These are phyloP conservation scores for Liolophura sinensis DNA, from an alignment of 1,140 invertebrate genomes.

Conservation along the genomic window DNA sequence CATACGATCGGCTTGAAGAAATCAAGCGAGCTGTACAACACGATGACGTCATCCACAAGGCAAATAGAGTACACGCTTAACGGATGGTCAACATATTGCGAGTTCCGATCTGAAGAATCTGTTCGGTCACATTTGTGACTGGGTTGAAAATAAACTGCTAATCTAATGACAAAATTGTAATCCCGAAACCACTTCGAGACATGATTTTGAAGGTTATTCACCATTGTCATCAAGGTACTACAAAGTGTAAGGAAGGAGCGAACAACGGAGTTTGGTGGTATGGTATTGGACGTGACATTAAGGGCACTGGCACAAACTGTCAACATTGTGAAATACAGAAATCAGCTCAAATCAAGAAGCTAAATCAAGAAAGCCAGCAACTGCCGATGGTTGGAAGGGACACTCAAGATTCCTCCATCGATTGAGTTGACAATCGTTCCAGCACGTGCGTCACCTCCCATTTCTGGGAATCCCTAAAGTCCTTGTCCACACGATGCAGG, in stretches of 20 bases:
- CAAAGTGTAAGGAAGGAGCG: constrained; percentile 20
- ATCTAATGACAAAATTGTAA: constrained; percentile 26
- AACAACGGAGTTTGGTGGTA: constrained; percentile 25
- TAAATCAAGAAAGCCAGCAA: constrained; percentile 35
- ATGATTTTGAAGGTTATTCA: constrained; percentile 20
- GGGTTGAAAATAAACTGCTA: too few relatives aligned
- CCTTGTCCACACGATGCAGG: too few relatives aligned
- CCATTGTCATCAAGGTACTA: constrained; percentile 23
- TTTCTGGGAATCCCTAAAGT: too few relatives aligned
- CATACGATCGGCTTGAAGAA: neutral
- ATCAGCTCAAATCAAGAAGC: constrained; percentile 19
- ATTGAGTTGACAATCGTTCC: constrained; percentile 21
- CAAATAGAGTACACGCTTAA: constrained; percentile 1
- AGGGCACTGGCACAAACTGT: constrained; percentile 17
- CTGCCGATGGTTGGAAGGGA: constrained; percentile 31
- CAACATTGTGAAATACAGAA: constrained; percentile 10
- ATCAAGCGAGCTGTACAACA: neutral
- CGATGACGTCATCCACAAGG: neutral
- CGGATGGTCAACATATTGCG: too few relatives aligned
- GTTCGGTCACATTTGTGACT: too few relatives aligned
- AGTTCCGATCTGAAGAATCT: too few relatives aligned
- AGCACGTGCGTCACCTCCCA: too few relatives aligned
- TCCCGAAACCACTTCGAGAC: constrained; percentile 7
- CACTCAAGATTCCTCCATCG: constrained; percentile 20
- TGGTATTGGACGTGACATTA: constrained; percentile 18